Conservation (phyloP, 2,797 vertebrate species). For the Thamnophis elegans region DNA sequence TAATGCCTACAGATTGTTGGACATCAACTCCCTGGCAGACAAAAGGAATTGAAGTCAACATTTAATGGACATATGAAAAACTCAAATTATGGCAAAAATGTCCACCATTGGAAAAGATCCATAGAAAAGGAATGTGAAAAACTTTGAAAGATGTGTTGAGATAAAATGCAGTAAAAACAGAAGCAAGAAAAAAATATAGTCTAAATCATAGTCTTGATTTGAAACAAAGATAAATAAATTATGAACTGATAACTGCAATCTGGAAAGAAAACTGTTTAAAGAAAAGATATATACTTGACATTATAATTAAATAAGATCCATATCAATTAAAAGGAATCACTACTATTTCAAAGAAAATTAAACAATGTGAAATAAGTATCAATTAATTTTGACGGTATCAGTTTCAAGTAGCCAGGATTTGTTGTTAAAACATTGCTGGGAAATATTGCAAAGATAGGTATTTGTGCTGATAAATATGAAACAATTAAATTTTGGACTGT, state of each 20-base stretch:
- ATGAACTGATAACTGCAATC: background rate
- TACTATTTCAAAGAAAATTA: background rate
- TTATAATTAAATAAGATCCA: background rate
- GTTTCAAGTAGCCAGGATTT: background rate
- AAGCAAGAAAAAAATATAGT: background rate
- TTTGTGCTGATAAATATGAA: background rate
- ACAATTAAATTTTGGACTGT: background rate
- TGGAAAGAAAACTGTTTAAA: background rate
- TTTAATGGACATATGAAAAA: background rate
- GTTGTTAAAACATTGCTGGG: background rate
- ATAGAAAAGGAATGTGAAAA: background rate
- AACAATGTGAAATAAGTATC: background rate
- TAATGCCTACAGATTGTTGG: background rate
- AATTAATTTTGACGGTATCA: background rate
- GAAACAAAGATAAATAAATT: background rate
- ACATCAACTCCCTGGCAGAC: background rate
- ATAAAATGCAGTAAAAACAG: background rate
- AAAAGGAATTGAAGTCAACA: background rate
- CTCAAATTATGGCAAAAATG: background rate
- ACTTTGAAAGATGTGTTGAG: background rate
- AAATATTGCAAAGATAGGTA: background rate
- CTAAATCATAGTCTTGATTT: background rate
- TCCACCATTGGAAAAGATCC: background rate
- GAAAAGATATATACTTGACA: background rate
- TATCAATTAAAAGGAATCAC: background rate